Evolutionary conservation across 2,888 invertebrate genomes (phyloP), one percentile per base, ranked within the genome.

Genomic region (Cryptocheilus praepositus): DNA sequence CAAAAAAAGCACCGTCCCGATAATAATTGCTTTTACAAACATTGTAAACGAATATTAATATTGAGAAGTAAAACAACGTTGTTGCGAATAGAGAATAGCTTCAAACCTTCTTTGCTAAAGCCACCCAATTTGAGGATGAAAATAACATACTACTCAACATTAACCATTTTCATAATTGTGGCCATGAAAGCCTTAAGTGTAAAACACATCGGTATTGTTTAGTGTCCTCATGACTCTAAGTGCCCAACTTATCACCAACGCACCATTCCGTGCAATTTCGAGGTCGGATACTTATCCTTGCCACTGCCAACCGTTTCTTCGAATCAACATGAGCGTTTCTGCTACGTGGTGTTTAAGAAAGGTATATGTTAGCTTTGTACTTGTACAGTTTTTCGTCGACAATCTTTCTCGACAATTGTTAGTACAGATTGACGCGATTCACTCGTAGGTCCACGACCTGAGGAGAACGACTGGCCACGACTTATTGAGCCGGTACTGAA

Each of bases 331-430:
- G 94, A 95, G 78, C 84, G 91, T 22, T 97, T 93, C 87, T 93
- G 94, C 0, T 98, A 96, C 86, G 91, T 96, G 0, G 93, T 98
- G 56, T 87, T 98, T 25, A 94, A 92, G 86, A 96, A 95, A 92
- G 95, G 96, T 91, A 82, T 61, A 58, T 25, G 0, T 18, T 28
- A 36, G n/a, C 57, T 3, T 43, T 19, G 18, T 46, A 43, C 19
- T 19, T 54, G 71, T 11, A 51, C 25, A 16, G n/a, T 7, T 15
- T 18, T 13, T 25, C 43, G 16, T 13, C 19, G 4, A 36, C 3
- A 36, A 36, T 11, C 11, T 36, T 7, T 11, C 36, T 25, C 5
- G 25, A 25, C 36, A 36, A 36, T 18, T 21, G n/a, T n/a, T 45
- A 45, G 18, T 7, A 44, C 7, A 11, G 18, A 54, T 7, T 2